phyloP scores from a whole-genome alignment of 2,113 vertebrate genomes.

The Pelecanoides urinatrix region DNA sequence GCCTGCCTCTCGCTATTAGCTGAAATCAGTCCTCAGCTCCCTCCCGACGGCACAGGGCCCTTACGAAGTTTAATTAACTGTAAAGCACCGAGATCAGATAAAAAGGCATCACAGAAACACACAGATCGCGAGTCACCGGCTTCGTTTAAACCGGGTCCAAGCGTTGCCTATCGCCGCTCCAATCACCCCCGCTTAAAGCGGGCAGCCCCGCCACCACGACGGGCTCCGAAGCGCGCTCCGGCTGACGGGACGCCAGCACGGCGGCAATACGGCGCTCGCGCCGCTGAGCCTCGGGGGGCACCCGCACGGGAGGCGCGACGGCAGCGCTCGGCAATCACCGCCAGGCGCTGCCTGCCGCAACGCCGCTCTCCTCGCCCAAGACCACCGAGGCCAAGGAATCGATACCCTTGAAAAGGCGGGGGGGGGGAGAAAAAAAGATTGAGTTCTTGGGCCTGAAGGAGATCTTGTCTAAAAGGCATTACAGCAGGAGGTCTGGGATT shows the following conservation, averaged over 20 bases:
- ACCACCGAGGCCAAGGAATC: accelerated
- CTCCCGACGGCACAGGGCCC: not conserved
- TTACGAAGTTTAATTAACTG: not conserved
- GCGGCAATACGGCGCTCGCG: not conserved
- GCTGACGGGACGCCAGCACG: not conserved
- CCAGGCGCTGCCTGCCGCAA: not conserved
- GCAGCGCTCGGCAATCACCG: accelerated
- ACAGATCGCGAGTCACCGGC: not conserved
- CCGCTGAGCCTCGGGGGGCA: not conserved
- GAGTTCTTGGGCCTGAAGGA: not conserved
- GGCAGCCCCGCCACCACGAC: not conserved
- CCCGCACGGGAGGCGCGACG: accelerated
- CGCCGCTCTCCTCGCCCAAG: accelerated
- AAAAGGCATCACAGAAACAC: not conserved
- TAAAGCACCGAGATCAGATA: not conserved
- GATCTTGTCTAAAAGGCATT: not conserved
- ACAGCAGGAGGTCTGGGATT: too few relatives aligned
- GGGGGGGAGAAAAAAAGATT: accelerated
- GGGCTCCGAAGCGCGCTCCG: not conserved
- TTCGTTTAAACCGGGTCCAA: not conserved
- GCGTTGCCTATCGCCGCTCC: not conserved
- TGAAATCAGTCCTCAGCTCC: not conserved
- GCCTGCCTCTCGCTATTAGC: accelerated
- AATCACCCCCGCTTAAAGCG: accelerated
- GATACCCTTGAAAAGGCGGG: accelerated